Evolutionary conservation across 2,888 invertebrate species (phyloP).

Genomic region (Protula sp.): DNA sequence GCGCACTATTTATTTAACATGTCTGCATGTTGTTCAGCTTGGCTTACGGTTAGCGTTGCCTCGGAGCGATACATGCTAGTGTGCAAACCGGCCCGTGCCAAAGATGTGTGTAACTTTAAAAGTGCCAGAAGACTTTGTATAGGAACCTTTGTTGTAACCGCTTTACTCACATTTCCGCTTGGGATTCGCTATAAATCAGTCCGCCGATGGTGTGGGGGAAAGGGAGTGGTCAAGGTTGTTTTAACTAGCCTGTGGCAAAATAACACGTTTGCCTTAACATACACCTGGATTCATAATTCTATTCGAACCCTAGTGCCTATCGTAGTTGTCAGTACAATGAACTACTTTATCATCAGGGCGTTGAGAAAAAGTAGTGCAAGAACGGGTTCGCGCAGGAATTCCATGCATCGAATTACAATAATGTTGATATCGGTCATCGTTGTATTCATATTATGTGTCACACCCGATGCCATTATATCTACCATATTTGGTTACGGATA

Average conservation of each 20-base stretch:
- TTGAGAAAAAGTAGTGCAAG: constrained; percentile 18
- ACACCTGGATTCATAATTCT: constrained; percentile 42
- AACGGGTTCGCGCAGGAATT: background rate
- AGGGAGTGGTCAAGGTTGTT: constrained; percentile 21
- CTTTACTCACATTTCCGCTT: constrained; percentile 38
- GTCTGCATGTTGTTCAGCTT: constrained; percentile 17
- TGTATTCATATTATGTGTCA: constrained; percentile 20
- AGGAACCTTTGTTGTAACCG: constrained; percentile 8
- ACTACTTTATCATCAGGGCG: constrained; percentile 42
- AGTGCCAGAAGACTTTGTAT: constrained; percentile 2
- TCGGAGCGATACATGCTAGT: constrained; percentile 17
- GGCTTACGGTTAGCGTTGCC: constrained; percentile 18
- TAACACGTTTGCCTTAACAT: constrained; percentile 35
- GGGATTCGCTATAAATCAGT: constrained; percentile 38
- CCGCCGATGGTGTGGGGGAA: constrained; percentile 7
- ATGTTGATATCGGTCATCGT: constrained; percentile 25
- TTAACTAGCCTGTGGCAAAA: constrained; percentile 36
- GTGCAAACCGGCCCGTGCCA: constrained; percentile 10
- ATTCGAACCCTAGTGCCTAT: constrained; percentile 44
- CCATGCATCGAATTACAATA: constrained; percentile 20
- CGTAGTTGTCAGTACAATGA: constrained; percentile 38
- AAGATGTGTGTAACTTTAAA: constrained; percentile 5
- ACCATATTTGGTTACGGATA: constrained; percentile 13
- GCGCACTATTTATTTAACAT: constrained; percentile 17
- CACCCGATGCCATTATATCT: constrained; percentile 25